A percentile compares a stretch with the other conserved stretches of the same genome.
These are phyloP conservation scores for Pogonomyrmex barbatus DNA, from an alignment of 1,140 invertebrate genomes.

Conservation along the genomic window DNA sequence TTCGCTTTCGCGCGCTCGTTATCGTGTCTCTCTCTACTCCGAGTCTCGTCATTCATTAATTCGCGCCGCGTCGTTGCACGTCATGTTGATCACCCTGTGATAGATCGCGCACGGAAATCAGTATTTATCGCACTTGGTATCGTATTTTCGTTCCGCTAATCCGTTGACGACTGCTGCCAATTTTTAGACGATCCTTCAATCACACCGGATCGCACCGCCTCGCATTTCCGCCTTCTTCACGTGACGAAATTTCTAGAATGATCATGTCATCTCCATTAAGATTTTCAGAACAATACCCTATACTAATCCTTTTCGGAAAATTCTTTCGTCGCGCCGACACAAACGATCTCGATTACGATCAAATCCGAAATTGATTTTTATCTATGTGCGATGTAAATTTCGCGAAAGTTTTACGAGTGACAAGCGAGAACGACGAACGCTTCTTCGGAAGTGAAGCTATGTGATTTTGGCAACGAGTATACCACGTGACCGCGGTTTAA, in stretches of 20 bases:
- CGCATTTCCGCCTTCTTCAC: background rate
- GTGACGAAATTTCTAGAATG: background rate
- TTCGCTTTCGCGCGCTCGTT: background rate
- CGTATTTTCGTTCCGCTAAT: background rate
- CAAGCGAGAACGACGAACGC: background rate
- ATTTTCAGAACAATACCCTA: background rate
- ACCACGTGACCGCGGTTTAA: background rate
- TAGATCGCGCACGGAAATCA: background rate
- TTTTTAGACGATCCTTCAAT: slow-evolving; percentile 9
- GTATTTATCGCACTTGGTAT: background rate
- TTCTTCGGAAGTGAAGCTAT: background rate
- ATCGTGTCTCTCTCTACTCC: background rate
- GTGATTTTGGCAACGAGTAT: background rate
- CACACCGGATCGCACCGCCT: background rate
- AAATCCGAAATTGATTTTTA: background rate
- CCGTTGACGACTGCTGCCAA: background rate
- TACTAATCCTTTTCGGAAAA: background rate
- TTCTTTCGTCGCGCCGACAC: background rate
- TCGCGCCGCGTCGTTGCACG: slow-evolving; percentile 15
- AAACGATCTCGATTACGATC: background rate
- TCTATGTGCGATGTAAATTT: background rate
- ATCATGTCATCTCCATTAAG: background rate
- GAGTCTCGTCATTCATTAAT: slow-evolving; percentile 37
- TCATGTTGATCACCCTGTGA: background rate
- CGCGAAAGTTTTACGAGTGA: background rate